Evolutionary conservation across 2,113 vertebrate species (phyloP), one percentile per base, ranked within the genome.

Genomic region (Phalacrocorax pelagicus): DNA sequence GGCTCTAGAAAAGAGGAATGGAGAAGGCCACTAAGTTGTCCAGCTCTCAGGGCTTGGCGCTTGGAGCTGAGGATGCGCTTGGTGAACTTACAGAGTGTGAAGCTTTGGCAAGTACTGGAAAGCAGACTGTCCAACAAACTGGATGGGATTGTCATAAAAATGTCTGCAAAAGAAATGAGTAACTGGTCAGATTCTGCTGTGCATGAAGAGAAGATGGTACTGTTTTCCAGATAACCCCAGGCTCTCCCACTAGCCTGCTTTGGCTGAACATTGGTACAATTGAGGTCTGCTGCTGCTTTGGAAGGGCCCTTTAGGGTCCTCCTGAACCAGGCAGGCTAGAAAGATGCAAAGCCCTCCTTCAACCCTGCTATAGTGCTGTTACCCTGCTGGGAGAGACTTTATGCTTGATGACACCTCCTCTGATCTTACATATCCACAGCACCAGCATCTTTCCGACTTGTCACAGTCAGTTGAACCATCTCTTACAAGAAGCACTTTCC

Each of bases 81-180:
- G 30, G 22, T 79, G 72, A 67, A 99, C 99, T 99, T 97, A 99
- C 99, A 99, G 98, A 2, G 99, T 99, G 97, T 99, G 99, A 73
- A 99, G 97, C 96, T 99, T 99, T 19, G 99, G 99, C 98, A 99
- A 96, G 97, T 99, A 98, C 98, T 99, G 99, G 98, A 99, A 99
- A 22, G 99, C 99, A 4, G 99, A 99, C 85, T 98, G 98, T 90
- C 99, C 99, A 95, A 99, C 99, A 96, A 98, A 99, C 98, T 99
- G 99, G 98, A 99, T 99, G n/a, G 99, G 99, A 86, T 99, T 99
- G 96, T 99, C 99, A 44, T 99, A 99, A 89, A 99, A 99, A 89
- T 99, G 99, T 96, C 99, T 99, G 98, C 58, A 97, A 96, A 71
- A 70, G 77, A 93, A 69, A 97, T 63, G 51, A 85, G 83, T 29